Percentiles rank a stretch among this genome's conserved stretches.
Evolutionary conservation across 1,140 invertebrate species (phyloP).

Genomic region (Sipha flava): DNA sequence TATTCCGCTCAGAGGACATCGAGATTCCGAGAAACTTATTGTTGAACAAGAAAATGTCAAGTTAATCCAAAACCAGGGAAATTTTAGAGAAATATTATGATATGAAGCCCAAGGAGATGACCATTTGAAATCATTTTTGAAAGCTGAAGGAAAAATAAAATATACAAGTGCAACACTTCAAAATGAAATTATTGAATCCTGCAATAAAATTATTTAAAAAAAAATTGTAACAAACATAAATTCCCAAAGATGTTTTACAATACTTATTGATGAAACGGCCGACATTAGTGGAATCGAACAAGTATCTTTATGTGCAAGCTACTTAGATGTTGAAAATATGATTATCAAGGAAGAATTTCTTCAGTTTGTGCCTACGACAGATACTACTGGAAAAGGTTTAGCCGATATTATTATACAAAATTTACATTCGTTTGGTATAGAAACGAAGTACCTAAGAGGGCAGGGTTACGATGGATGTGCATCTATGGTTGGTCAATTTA

Average conservation of each 20-base stretch:
- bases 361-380: conserved; percentile 35
- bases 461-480: conserved; percentile 41
- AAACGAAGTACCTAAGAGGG: conserved; percentile 35
- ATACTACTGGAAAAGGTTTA: conserved; percentile 36
- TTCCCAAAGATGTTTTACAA: conserved; percentile 4
- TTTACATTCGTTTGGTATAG: conserved; percentile 35
- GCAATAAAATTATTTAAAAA: conserved; percentile 20
- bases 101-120: too few species aligned
- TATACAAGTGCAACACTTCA: too few species aligned
- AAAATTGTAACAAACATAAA: too few species aligned
- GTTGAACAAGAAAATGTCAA: too few species aligned
- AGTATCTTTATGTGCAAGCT: conserved; percentile 34
- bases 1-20: too few species aligned
- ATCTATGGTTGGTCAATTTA: too few species aligned
- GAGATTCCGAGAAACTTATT: too few species aligned
- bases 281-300: conserved; percentile 33
- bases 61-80: too few species aligned
- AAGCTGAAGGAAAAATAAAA: neutral
- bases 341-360: too few species aligned
- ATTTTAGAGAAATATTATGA: too few species aligned
- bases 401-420: conserved; percentile 28
- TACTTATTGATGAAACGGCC: conserved; percentile 35
- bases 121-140: too few species aligned
- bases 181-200: conserved; percentile 34
- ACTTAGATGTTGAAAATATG: conserved; percentile 16